A percentile compares a stretch with the other conserved stretches of the same genome.
phyloP scores from a whole-genome alignment of 2,888 invertebrate species.

The Agrilus biguttatus region DNA sequence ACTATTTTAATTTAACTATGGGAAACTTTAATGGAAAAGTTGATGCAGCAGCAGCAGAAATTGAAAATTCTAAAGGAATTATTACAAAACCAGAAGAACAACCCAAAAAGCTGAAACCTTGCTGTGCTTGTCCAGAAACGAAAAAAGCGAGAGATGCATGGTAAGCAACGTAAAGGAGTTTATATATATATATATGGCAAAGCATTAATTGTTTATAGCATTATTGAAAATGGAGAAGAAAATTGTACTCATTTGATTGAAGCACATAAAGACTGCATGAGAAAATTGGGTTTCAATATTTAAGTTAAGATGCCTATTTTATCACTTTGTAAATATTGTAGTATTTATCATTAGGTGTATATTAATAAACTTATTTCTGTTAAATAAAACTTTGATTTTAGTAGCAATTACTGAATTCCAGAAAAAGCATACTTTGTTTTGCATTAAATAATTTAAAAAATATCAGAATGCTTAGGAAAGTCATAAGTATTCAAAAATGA shows the following conservation, averaged over 20 bases:
- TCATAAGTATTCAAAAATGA: too few relatives aligned
- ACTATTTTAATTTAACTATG: constrained; percentile 24
- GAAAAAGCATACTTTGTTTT: constrained; percentile 1
- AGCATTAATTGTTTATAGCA: constrained; percentile 43
- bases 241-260: constrained; percentile 82
- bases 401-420: not conserved
- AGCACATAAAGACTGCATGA: constrained; percentile 94
- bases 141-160: constrained; percentile 81
- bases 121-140: constrained; percentile 96
- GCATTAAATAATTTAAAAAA: not conserved
- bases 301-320: constrained; percentile 33
- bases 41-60: constrained; percentile 30
- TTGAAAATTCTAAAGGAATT: constrained; percentile 7
- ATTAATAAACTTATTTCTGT: not conserved
- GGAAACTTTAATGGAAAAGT: constrained; percentile 40
- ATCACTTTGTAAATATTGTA: constrained; percentile 2
- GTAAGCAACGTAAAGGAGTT: constrained; percentile 36
- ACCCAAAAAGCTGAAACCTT: constrained; percentile 72
- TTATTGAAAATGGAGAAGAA: constrained; percentile 82
- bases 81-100: constrained; percentile 29
- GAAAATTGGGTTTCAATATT: constrained; percentile 89
- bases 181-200: not conserved
- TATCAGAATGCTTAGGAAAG: too few relatives aligned
- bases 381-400: constrained; percentile 2
- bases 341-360: constrained; percentile 2